phyloP scores from a whole-genome alignment of 1,140 invertebrate genomes.

The Hermetia illucens region DNA sequence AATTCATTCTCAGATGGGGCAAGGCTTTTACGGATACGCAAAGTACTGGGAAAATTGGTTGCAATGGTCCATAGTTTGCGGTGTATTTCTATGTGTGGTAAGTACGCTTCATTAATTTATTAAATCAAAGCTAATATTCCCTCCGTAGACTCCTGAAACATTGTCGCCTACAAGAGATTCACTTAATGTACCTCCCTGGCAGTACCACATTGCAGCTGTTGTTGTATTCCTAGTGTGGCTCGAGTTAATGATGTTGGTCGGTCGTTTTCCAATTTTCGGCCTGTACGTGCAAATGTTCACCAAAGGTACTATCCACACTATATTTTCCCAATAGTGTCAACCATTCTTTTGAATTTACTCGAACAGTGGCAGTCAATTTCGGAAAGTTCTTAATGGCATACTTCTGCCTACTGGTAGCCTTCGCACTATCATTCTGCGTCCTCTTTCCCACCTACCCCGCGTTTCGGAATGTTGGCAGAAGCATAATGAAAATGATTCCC shows the following conservation, averaged over 20 bases:
- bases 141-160: slow-evolving; percentile 16
- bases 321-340: no score
- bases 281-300: slow-evolving; percentile 78
- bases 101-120: slow-evolving; percentile 9
- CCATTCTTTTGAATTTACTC: no score
- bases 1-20: slow-evolving; percentile 42
- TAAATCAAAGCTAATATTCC: not conserved
- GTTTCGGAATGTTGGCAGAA: slow-evolving; percentile 36
- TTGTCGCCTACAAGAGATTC: slow-evolving; percentile 17
- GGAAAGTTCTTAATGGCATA: slow-evolving; percentile 70
- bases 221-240: slow-evolving; percentile 64
- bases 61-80: slow-evolving; percentile 58
- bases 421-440: slow-evolving; percentile 61
- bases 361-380: slow-evolving; percentile 62
- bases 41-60: slow-evolving; percentile 73
- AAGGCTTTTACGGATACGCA: slow-evolving; percentile 52
- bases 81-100: slow-evolving; percentile 46
- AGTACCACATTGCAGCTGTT: slow-evolving; percentile 63
- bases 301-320: slow-evolving; percentile 32
- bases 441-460: slow-evolving; percentile 61
- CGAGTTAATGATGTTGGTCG: slow-evolving; percentile 69
- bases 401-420: slow-evolving; percentile 62
- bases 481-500: slow-evolving; percentile 62
- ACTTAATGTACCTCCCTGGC: slow-evolving; percentile 39
- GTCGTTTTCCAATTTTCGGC: slow-evolving; percentile 70